Base-by-base conservation (phyloP, 2,888 invertebrate species). In the Drosophila kanekoi region DNA sequence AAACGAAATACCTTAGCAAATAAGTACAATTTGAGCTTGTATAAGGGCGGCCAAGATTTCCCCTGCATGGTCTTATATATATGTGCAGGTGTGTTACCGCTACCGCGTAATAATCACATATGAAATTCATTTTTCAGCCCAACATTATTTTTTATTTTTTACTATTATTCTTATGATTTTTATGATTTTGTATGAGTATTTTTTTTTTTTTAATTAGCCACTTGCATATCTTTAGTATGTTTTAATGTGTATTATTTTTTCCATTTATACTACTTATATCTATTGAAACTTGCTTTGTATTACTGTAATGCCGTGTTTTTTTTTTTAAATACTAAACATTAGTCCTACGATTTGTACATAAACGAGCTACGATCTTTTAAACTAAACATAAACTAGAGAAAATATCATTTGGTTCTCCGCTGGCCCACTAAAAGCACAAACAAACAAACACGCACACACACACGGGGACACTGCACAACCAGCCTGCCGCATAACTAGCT, bases 51-150 rank as follows among this genome's bases (percentile, higher is more conserved):
- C 85, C 87, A 88, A 88, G 91, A 91, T 82, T 82, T 90, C 83
- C 91, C 90, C 90, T 92, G 92, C 92, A 91, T 91, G 91, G 86
- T 92, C 86, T 89, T 92, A 85, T 91, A 87, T 90, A 90, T 92
- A 79, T 92, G 92, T 89, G 79, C 91, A 92, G 92, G 92, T 92
- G 92, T 91, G 92, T 92, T 90, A 72, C 79, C 69, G 79, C 77
- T 83, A 68, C 76, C 77, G 77, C 82, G 79, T 67, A 72, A 66
- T 62, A 66, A 75, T 58, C 52, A 40, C 59, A 73, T 67, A 47
- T 76, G 49, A 79, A 52, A 67, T 72, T 66, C 47, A 75, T 52
- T 60, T 70, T 76, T 64, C 76, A 77, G 77, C 54, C 60, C 51
- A 44, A 48, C n/a, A 13, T 44, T 51, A 64, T 62, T 61, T 51